Evolutionary conservation across 30 jellyfish, hydroid and myxozoan genomes (phyloP), one percentile per base, ranked within the genome.

Genomic region (Phacellophora camtschatica): DNA sequence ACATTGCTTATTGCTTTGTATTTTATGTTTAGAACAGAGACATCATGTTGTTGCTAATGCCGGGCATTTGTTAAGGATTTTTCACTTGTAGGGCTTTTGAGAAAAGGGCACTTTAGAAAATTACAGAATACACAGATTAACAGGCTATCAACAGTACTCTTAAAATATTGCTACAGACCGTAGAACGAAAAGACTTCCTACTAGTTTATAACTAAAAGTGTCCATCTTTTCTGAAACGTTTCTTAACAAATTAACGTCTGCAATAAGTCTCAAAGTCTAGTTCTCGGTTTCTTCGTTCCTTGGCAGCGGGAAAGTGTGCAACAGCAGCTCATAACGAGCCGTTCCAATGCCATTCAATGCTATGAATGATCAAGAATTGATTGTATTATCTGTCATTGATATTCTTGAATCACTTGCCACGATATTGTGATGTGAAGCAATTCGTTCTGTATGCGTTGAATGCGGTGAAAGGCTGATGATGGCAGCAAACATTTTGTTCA

Each of bases 101-200:
- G 59, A 59, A 59, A 59, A 59, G 74, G 74, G 74, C 74, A 59
- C 74, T 59, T 59, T 59, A 59, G 56, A 31, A 5, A 19, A 59
- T 15, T 59, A 42, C 74, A 59, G 74, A 59, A 59, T 59, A 35
- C 30, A 59, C 74, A 4, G 74, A 49, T 19, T 59, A 59, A 59
- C 74, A 59, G 74, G 74, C 74, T 59, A n/a, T 59, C 58, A 59
- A 59, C 22, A 59, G 74, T 59, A 59, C 74, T 19, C 74, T 59
- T 59, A 59, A 59, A 4, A 59, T 19, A 59, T 59, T 59, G 48
- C 48, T 24, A 59, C 30, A 59, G 48, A 49, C 64, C 64, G 64
- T 59, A 59, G 6, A 59, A 59, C 74, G 16, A 59, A 19, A 5
- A 59, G 56, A 10, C 15, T 43, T n/a, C 56, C 59, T 61, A 19